Conservation (phyloP, 2,113 vertebrate species). For the rat (Rattus norvegicus) region GRCr8 NC_086028.1:78075001-78075500, state of each 20-base stretch:
- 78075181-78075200: neutral
- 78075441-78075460: neutral
- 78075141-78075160: neutral
- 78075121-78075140: neutral
- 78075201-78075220: neutral
- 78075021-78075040: neutral
- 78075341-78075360: neutral
- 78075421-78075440: accelerated
- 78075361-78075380: neutral
- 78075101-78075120: neutral
- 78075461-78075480: too few species aligned
- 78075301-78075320: neutral
- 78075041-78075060: neutral
- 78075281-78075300: neutral
- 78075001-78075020: neutral
- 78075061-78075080: neutral
- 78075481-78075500: neutral
- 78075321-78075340: neutral
- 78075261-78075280: neutral
- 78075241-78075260: neutral
- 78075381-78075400: neutral
- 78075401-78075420: neutral
- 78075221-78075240: neutral
- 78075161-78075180: neutral
- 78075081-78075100: neutral